These are phyloP conservation scores for Eulemur macaco DNA, from an alignment of 2,113 vertebrate genomes.

Conservation along the genomic window DNA sequence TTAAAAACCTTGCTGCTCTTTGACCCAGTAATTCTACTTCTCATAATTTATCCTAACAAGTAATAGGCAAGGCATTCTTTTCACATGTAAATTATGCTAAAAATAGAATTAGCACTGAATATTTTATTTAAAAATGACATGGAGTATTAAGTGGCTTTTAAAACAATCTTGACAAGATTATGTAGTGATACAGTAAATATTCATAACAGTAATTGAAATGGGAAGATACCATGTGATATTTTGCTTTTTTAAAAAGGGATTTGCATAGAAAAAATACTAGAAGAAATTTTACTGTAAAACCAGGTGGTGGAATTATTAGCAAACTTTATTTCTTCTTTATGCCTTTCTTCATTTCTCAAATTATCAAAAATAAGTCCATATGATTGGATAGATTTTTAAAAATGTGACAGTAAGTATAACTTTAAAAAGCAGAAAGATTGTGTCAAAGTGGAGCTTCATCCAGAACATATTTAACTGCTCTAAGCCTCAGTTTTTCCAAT, in stretches of 20 bases:
- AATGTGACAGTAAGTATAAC: not conserved
- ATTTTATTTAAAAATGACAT: not conserved
- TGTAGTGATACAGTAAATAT: not conserved
- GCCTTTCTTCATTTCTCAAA: not conserved
- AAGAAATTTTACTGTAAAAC: not conserved
- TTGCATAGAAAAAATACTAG: not conserved
- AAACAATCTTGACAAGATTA: not conserved
- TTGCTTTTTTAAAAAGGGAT: not conserved
- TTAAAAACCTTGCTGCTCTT: not conserved
- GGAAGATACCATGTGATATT: not conserved
- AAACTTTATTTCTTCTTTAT: slow-evolving; percentile 19
- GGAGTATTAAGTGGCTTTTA: not conserved
- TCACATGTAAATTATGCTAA: not conserved
- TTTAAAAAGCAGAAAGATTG: not conserved
- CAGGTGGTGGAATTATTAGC: not conserved
- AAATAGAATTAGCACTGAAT: not conserved
- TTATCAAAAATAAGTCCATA: not conserved
- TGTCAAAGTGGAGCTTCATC: not conserved
- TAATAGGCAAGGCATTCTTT: not conserved
- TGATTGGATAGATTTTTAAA: not conserved
- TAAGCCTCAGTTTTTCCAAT: not conserved
- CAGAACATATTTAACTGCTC: not conserved
- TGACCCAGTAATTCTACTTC: not conserved
- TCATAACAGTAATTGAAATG: not conserved
- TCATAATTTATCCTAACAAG: not conserved